Base-by-base conservation (phyloP, 2,113 vertebrate genomes). In the Leucoraja erinaceus region DNA sequence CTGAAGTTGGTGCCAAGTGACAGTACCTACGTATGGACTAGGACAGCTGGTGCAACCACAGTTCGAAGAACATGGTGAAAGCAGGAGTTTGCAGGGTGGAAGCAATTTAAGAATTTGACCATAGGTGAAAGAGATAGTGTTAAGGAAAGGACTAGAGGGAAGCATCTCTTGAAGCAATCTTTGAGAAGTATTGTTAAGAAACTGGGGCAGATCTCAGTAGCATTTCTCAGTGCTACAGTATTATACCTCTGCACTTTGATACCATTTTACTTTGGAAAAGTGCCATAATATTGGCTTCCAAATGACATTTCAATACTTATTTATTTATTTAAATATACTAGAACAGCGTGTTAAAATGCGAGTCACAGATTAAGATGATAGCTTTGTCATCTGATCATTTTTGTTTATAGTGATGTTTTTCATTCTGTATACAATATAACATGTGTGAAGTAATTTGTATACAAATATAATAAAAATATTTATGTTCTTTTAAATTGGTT, bases 391-490 rank as follows among this genome's bases (percentile, higher is more conserved):
- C 54, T 22, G n/a, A 12, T 11, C 5, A 28, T 83, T 28, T 11
- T 81, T 81, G 22, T 56, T 5, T 81, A 8, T 47, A 2, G 16
- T 81, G 47, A 81, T 20, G 1, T 18, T 54, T 81, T 77, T 14
- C n/a, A 77, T 33, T 31, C 28, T 77, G 8, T 83, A 56, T 28
- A 56, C 47, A 83, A 12, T 83, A 56, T 83, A 56, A 56, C 31
- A 18, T 28, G 79, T 56, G 12, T 83, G 79, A 10, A 31, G 2
- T 59, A 83, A 28, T 83, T 81, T 59, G 47, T 59, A 28, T 83
- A 81, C 22, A 79, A 14, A 38, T 79, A 6, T 79, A 79, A 79
- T 38, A 79, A 77, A 77, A 79, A 79, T 79, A 79, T 79, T 77
- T 77, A 77, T 77, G 8, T 28, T 11, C 4, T 31, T 79, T 38